Base-by-base conservation (phyloP, 2,797 vertebrate species). In the Acipenser oxyrinchus region DNA sequence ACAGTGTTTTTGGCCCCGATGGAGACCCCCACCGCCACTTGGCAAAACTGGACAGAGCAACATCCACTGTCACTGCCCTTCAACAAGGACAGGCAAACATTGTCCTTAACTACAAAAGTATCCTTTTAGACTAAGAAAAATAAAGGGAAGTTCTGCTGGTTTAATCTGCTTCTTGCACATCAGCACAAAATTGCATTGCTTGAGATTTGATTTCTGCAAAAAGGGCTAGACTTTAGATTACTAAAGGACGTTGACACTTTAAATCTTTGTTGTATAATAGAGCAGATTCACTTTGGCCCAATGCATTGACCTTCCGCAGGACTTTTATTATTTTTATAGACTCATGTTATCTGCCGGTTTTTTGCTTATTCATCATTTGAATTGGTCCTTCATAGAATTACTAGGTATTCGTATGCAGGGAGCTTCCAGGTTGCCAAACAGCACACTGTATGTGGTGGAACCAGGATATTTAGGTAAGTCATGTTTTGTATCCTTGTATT, bases 331-430 rank as follows among this genome's bases (percentile, higher is more conserved):
- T 37, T 37, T 37, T 37, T 37, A 37, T 37, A 37, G 23, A 37
- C 4, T 3, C 2, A 2, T 37, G 2, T 37, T 37, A 37, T 37
- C 1, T 37, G 23, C 23, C 23, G 4, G 2, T 37, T 37, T 3
- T 37, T 37, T 37, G 23, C 23, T 37, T n/a, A 11, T 13, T 6
- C 8, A 23, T 9, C 60, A 62, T 62, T 62, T 62, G 60, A 62
- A 37, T 12, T 69, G 69, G 6, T 79, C 87, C 90, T 91, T 91
- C 82, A 88, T 66, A 63, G 64, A 71, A 10, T 60, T 2, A 63
- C 63, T 75, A 97, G 92, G 88, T 76, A 86, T 97, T 72, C 91
- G 86, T 49, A 94, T 98, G 94, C 94, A 97, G 75, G 94, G 94
- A 6, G 89, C 87, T 60, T 95, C 9, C 23, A 6, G 11, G 9